Evolutionary conservation across 2,888 invertebrate genomes (phyloP).

Genomic region (Euclidia mi): DNA sequence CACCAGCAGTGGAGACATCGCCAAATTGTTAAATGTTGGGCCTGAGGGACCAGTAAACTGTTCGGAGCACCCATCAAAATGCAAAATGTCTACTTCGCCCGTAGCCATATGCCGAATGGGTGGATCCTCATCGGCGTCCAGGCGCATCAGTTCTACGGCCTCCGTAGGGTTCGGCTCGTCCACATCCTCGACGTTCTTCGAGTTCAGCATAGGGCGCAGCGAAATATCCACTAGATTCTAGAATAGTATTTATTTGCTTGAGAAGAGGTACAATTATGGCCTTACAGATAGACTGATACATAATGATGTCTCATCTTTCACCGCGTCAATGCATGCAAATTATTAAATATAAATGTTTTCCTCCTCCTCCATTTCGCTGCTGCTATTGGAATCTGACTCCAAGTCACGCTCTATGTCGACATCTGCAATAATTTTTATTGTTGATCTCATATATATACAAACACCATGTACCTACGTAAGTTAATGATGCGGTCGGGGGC

Average conservation of each 20-base stretch:
- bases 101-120: background rate
- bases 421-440: background rate
- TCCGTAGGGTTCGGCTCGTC: background rate
- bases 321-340: no score
- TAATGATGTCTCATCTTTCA: no score
- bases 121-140: background rate
- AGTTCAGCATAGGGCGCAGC: background rate
- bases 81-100: background rate
- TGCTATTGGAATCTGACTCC: background rate
- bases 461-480: no score
- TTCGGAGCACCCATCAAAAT: conserved; percentile 2
- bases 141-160: background rate
- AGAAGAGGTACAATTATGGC: no score
- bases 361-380: no score
- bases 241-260: no score
- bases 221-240: background rate
- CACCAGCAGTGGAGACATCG: background rate
- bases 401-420: background rate
- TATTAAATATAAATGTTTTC: no score
- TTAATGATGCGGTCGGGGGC: no score
- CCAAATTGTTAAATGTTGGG: conserved; percentile 4
- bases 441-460: no score
- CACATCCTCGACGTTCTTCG: background rate
- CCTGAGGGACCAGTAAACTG: background rate
- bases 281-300: no score